Base-by-base conservation (phyloP, 2,888 invertebrate genomes). In the Scaptomyza polygonia region DNA sequence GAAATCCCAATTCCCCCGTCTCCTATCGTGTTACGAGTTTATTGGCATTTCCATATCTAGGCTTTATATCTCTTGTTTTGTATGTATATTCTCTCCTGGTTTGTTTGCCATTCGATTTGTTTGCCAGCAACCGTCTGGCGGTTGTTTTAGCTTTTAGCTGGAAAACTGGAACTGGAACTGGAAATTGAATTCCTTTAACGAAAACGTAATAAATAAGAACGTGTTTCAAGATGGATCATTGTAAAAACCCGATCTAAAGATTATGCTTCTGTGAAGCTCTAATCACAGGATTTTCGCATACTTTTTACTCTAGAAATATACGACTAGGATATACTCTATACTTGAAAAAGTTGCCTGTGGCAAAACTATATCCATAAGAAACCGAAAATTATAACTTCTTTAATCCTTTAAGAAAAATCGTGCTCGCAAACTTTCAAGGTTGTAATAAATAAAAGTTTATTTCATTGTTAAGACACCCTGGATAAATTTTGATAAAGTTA, bases 11-110 rank as follows among this genome's bases (percentile, higher is more conserved):
- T 75, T 72, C 82, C 77, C 79, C 73, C 67, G 53, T 63, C 76
- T 54, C 58, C 73, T 55, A 73, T 66, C 76, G 76, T 48, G 68
- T 61, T 84, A 68, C 75, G 82, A 85, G 85, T 83, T 83, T 83
- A 74, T 85, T 83, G 85, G 82, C 87, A 72, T 86, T 84, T 86
- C 84, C 86, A 84, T 84, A 87, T 84, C 84, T 82, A 86, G 87
- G 80, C 64, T 79, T 74, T 83, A 84, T 83, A 84, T 84, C 87
- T 75, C 64, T 81, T 59, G 52, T 63, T 61, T 49, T 62, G 66
- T 72, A 72, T 75, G 9, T 16, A 16, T 39, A 16, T 16, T 16
- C 39, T 16, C 9, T 16, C 76, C 36, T 42, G 47, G 49, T 45
- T 29, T 54, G 44, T 36, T 45, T 40, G 70, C 65, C 52, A 62